These are phyloP conservation scores for Toxotes lorentzi DNA, from an alignment of 2,797 vertebrate species.

Conservation along the genomic window DNA sequence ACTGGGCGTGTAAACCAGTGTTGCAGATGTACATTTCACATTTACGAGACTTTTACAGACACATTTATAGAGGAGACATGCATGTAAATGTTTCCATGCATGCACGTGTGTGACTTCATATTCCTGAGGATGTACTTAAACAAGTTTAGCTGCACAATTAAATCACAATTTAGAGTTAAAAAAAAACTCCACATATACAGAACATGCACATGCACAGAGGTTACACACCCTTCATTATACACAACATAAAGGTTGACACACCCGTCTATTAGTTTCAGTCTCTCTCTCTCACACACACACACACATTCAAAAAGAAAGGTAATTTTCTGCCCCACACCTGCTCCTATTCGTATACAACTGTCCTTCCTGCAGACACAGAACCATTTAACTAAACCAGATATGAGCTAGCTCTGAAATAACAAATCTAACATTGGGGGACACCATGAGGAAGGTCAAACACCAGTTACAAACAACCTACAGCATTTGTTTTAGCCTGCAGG, in stretches of 20 bases:
- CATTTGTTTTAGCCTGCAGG: neutral
- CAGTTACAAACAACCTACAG: neutral
- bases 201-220: constrained; percentile 14
- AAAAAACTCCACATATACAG: neutral
- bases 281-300: constrained; percentile 3
- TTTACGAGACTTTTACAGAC: constrained; percentile 26
- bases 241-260: constrained; percentile 35
- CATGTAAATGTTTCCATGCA: neutral
- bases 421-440: neutral
- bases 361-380: constrained; percentile 47
- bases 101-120: neutral
- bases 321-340: constrained; percentile 51
- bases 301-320: constrained; percentile 48
- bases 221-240: constrained; percentile 40
- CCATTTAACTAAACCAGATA: neutral
- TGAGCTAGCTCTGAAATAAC: neutral
- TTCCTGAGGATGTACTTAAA: neutral
- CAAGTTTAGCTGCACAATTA: neutral
- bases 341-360: constrained; percentile 12
- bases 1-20: constrained; percentile 8
- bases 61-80: constrained; percentile 18
- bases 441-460: constrained; percentile 6
- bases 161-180: neutral
- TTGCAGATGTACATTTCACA: constrained; percentile 19
- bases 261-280: constrained; percentile 22